Base-by-base conservation (phyloP, 2,113 vertebrate genomes). In the Eidolon helvum region DNA sequence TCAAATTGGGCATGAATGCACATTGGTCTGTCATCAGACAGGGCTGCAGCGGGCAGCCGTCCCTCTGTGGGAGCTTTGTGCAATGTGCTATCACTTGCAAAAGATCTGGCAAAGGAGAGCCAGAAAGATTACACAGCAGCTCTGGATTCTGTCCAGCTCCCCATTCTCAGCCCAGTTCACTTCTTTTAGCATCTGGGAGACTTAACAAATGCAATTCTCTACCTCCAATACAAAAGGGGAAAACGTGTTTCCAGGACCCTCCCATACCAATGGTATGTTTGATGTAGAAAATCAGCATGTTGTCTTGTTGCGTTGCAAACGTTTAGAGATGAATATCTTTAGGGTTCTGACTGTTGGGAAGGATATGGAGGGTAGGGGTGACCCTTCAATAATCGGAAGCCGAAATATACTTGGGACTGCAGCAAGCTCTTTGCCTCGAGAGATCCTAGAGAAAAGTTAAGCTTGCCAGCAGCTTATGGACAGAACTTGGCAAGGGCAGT, bases 101-200 rank as follows among this genome's bases (percentile, higher is more conserved):
- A 90, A 59, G 72, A 35, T 30, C 57, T 48, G 65, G 50, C 90
- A 87, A 26, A 53, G 38, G 40, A 65, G 19, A 69, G 53, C 43
- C 63, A 72, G 72, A 26, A n/a, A 75, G 65, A 75, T 45, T 45
- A 35, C 30, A 63, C 63, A 69, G 87, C 26, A 35, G n/a, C 71
- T 78, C 22, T 95, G 72, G 95, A 69, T 79, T 75, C 85, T 68
- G 40, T 72, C 84, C 92, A 95, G 74, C 38, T 80, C 38, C 63
- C 19, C 0, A 1, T 80, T 66, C 59, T 87, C 83, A 40, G 78
- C n/a, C 69, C 75, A 63, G 90, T n/a, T 91, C 30, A 89, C 92
- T 59, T 79, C 59, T 78, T 78, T 71, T 30, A 75, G 84, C 79
- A 65, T 69, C 94, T 40, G 91, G 40, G 80, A 87, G 38, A 66